Base-by-base conservation (phyloP, 1,140 invertebrate genomes). In the Bombus impatiens region DNA sequence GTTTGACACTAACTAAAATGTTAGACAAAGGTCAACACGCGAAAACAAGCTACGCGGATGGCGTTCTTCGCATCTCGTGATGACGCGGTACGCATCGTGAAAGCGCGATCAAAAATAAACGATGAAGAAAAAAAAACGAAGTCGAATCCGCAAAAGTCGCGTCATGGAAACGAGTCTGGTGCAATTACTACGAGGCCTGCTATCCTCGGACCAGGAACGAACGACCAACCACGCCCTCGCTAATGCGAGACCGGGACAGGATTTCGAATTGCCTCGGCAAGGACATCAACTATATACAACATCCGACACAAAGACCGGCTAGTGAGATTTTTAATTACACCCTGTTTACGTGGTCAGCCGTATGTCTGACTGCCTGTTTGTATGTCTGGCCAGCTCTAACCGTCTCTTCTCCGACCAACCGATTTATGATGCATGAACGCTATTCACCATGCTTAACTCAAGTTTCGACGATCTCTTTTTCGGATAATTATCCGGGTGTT, bases 261-360 rank as follows among this genome's bases (percentile, higher is more conserved):
- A 93, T 92, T 91, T 92, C 89, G 92, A 93, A 93, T 93, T 92
- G 91, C 85, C 85, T 89, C 82, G 79, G 92, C 93, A 93, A 93
- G 93, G 92, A 93, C 93, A 91, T 92, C 93, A 88, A 91, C 90
- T 93, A 86, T 75, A 84, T 72, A 88, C 87, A 90, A 90, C 87
- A 57, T 44, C 57, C 89, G 86, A 84, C 89, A 92, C 92, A 93
- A 93, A 93, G 92, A 90, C 89, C 79, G 79, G 79, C 86, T 88
- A 89, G 81, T 62, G 76, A 86, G 86, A 90, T 90, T 90, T 90
- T 91, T 91, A 88, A 88, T 91, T 91, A 83, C 91, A 82, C 91
- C 75, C 89, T 84, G 82, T 90, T 90, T 90, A 90, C 88, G 88
- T 81, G 87, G 57, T 76, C 83, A 44, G 79, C 44, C 84, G 62